Base-by-base conservation (phyloP, 2,888 invertebrate species). In the Lordiphosa andalusiaca region DNA sequence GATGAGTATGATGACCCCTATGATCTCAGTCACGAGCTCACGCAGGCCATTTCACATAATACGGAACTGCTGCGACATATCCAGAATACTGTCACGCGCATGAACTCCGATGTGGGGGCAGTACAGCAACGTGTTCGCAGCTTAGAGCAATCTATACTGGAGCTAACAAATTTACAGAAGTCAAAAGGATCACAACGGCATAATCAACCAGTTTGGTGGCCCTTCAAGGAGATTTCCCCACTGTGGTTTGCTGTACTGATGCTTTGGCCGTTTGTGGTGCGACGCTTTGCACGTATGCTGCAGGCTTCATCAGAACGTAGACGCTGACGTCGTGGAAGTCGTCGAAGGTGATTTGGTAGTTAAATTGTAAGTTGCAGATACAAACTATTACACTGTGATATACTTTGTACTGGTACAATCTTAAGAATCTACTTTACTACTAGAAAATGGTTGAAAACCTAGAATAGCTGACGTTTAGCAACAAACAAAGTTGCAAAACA, bases 1-100 rank as follows among this genome's bases (percentile, higher is more conserved):
- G 95, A 95, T 85, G 95, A 95, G 89, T 95, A 93, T 87, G 94
- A 93, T 55, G 95, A 95, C 89, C 95, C 95, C 10, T 93, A 95
- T 64, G 95, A 95, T 89, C 93, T 94, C 87, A 74, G 84, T 39
- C 85, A 75, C 38, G 88, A 87, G 33, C 65, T 84, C 4, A 73
- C 74, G 23, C 86, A 88, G 46, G 77, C 86, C 2, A 80, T 88
- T 16, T 71, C 75, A 19, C 86, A 77, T 37, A 83, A 87, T 16
- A 69, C 81, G n/a, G 84, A 87, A 6, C 37, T 87, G 56, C 55
- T 88, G 36, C 84, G 83, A 13, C 89, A 90, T 67, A 84, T 89
- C 25, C 86, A 88, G 44, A 66, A 49, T 19, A 86, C 87, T 2
- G 82, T 89, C 3, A 67, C 85, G n/a, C 78, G 78, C 6, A 90